Evolutionary conservation across 1,140 invertebrate genomes (phyloP).

Genomic region (Drosophila leontia): DNA sequence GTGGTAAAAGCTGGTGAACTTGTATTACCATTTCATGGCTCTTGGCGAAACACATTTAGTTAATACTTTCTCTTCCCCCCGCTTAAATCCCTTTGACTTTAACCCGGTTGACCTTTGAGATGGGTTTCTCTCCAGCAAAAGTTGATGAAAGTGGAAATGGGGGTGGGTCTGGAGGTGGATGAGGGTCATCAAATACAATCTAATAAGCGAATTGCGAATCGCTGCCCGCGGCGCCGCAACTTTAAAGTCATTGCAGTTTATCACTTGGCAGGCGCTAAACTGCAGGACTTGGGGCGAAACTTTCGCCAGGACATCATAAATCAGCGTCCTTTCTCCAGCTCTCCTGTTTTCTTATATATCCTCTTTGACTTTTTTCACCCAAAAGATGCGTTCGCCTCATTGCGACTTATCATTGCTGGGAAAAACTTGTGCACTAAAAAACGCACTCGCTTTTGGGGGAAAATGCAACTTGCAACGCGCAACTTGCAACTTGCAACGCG

Average conservation of each 20-base stretch:
- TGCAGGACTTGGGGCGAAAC: slow-evolving; percentile 65
- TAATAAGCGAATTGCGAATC: slow-evolving; percentile 43
- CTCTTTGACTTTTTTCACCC: not conserved
- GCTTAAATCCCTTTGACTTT: not conserved
- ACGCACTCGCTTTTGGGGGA: slow-evolving; percentile 8
- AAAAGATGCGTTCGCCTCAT: slow-evolving; percentile 54
- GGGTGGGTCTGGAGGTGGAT: not conserved
- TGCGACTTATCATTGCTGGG: slow-evolving; percentile 72
- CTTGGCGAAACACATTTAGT: slow-evolving; percentile 13
- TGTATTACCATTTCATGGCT: slow-evolving; percentile 7
- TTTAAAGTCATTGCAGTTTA: slow-evolving; percentile 67
- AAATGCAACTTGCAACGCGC: not conserved
- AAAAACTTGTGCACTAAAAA: slow-evolving; percentile 74
- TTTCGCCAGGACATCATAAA: slow-evolving; percentile 71
- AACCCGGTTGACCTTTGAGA: slow-evolving; percentile 2
- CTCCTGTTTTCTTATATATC: not conserved
- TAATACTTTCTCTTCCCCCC: not conserved
- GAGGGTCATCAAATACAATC: slow-evolving; percentile 54
- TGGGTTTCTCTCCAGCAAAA: not conserved
- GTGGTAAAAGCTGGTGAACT: not conserved
- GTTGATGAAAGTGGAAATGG: not conserved
- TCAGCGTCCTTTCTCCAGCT: slow-evolving; percentile 33
- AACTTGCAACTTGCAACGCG: not conserved
- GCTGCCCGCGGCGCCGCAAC: slow-evolving; percentile 28
- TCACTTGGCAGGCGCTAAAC: slow-evolving; percentile 74